These are phyloP conservation scores for Morelia viridis DNA, from an alignment of 2,797 vertebrate genomes.

Conservation along the genomic window DNA sequence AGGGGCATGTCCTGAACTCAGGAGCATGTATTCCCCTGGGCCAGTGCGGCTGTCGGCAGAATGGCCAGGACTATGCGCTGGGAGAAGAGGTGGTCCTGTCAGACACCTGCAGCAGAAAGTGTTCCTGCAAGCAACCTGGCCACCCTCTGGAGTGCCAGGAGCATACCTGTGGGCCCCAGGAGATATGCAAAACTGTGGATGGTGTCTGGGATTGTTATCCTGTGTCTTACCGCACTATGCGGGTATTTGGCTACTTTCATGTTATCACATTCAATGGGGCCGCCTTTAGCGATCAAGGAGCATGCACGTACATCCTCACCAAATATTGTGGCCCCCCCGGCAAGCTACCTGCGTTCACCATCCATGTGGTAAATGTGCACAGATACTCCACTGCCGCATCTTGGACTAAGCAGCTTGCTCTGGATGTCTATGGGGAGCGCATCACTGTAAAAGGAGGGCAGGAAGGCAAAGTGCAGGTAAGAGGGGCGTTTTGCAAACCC, in stretches of 20 bases:
- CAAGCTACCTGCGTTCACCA: not conserved
- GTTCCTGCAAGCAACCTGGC: not conserved
- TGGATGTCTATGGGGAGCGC: not conserved
- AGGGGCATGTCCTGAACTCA: slow-evolving; percentile 21
- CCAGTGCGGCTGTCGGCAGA: slow-evolving; percentile 27
- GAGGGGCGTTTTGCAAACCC: not conserved
- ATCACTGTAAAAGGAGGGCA: not conserved
- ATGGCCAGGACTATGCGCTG: slow-evolving; percentile 20
- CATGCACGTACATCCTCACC: not conserved
- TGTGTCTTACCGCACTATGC: not conserved
- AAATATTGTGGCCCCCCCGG: slow-evolving; percentile 59
- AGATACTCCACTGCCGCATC: not conserved
- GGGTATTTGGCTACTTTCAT: slow-evolving; percentile 64
- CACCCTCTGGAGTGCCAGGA: not conserved
- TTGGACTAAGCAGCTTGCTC: not conserved
- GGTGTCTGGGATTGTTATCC: slow-evolving; percentile 24
- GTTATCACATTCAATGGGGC: slow-evolving; percentile 76
- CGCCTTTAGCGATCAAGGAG: not conserved
- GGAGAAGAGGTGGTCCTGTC: slow-evolving; percentile 16
- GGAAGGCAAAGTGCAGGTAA: slow-evolving; percentile 62
- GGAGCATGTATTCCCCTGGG: not conserved
- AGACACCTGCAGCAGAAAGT: slow-evolving; percentile 20
- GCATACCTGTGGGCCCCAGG: not conserved
- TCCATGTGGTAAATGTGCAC: not conserved
- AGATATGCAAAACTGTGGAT: not conserved